Evolutionary conservation across 2,888 invertebrate species (phyloP).

Genomic region (Stenodema calcarata): DNA sequence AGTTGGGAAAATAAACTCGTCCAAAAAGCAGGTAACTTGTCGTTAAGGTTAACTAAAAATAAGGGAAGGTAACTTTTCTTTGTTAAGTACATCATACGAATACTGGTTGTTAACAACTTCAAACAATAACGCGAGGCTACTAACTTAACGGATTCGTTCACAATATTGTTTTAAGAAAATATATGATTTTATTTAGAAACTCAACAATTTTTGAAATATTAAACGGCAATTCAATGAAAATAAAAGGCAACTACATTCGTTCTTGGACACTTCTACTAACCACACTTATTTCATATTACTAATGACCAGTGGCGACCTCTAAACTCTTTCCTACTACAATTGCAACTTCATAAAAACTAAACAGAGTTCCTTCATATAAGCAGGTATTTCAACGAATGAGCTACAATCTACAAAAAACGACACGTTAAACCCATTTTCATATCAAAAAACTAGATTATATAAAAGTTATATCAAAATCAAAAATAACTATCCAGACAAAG

Average conservation of each 20-base stretch:
- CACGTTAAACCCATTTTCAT: neutral
- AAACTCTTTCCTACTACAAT: neutral
- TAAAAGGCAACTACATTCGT: too few species aligned
- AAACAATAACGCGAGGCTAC: neutral
- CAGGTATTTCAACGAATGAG: neutral
- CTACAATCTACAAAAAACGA: neutral
- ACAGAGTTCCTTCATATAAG: neutral
- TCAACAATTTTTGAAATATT: too few species aligned
- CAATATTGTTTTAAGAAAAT: too few species aligned
- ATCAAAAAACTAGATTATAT: neutral
- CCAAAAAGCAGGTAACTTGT: neutral
- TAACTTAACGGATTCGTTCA: neutral
- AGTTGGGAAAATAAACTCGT: neutral
- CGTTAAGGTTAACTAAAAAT: neutral
- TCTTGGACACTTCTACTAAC: too few species aligned
- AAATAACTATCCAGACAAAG: conserved; percentile 26
- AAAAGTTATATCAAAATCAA: neutral
- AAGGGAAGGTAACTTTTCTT: neutral
- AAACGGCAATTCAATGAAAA: too few species aligned
- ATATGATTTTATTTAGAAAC: too few species aligned
- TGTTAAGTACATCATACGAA: neutral
- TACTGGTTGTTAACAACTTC: neutral
- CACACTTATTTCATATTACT: too few species aligned
- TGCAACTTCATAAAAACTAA: neutral
- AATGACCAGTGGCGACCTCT: neutral